phyloP scores from a whole-genome alignment of 2,797 vertebrate species.

The Anomalospiza imberbis region DNA sequence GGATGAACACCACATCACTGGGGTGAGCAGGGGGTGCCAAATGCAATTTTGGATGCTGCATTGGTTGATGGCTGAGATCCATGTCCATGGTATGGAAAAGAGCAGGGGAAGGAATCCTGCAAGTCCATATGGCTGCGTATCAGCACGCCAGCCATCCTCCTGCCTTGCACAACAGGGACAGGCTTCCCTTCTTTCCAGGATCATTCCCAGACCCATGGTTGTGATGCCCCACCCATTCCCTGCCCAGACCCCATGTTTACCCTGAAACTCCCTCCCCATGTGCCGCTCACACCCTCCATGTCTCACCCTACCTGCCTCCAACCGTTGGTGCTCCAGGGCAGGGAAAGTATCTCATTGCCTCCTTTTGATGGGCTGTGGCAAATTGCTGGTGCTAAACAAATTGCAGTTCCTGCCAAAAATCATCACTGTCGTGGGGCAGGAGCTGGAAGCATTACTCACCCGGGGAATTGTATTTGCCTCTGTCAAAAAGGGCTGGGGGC shows the following conservation, averaged over 20 bases:
- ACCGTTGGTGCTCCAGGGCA: background rate
- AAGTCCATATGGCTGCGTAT: fast-evolving
- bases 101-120: background rate
- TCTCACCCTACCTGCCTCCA: background rate
- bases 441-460: background rate
- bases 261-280: fast-evolving
- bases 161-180: background rate
- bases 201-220: background rate
- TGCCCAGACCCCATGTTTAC: fast-evolving
- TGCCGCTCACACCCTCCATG: fast-evolving
- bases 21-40: background rate
- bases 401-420: background rate
- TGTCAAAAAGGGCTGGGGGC: background rate
- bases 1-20: fast-evolving
- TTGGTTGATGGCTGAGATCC: background rate
- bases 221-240: background rate
- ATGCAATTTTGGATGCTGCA: background rate
- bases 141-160: background rate
- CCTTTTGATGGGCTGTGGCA: fast-evolving
- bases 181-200: fast-evolving
- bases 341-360: background rate
- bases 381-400: background rate
- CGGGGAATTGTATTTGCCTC: background rate
- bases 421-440: fast-evolving
- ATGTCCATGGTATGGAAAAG: background rate